These are phyloP conservation scores for Apantesis nais DNA, from an alignment of 2,888 invertebrate species.

Conservation along the genomic window DNA sequence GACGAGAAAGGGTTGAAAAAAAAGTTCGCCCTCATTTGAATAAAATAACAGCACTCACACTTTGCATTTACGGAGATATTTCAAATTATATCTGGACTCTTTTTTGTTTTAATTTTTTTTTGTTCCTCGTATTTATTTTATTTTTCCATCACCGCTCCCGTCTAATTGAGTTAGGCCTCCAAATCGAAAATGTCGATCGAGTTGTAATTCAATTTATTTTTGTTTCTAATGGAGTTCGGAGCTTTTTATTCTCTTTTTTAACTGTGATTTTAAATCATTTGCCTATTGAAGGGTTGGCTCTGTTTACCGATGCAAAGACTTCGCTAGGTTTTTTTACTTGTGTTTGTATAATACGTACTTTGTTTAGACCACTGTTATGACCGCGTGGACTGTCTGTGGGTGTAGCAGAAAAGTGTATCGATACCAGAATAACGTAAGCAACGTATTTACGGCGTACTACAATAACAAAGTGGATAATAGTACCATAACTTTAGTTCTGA, in stretches of 20 bases:
- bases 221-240: constrained; percentile 84
- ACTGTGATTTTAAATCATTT: constrained; percentile 80
- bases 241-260: constrained; percentile 72
- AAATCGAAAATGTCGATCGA: constrained; percentile 85
- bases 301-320: constrained; percentile 58
- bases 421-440: neutral
- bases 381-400: neutral
- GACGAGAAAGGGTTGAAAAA: constrained; percentile 81
- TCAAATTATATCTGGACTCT: constrained; percentile 85
- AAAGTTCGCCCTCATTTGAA: constrained; percentile 85
- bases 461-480: too few relatives aligned
- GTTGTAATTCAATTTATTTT: constrained; percentile 86
- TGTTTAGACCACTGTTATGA: neutral
- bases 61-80: constrained; percentile 86
- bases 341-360: constrained; percentile 7
- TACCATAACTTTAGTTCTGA: too few relatives aligned
- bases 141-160: constrained; percentile 84
- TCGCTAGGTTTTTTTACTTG: constrained; percentile 43
- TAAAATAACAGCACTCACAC: constrained; percentile 86
- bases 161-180: constrained; percentile 85
- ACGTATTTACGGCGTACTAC: too few relatives aligned
- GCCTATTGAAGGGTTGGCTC: constrained; percentile 67
- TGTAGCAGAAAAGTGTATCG: neutral
- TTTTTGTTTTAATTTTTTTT: constrained; percentile 83
- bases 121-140: constrained; percentile 84